Evolutionary conservation across 2,113 vertebrate genomes (phyloP), one percentile per base, ranked within the genome.

Genomic region (Protomyctophum bolini): DNA sequence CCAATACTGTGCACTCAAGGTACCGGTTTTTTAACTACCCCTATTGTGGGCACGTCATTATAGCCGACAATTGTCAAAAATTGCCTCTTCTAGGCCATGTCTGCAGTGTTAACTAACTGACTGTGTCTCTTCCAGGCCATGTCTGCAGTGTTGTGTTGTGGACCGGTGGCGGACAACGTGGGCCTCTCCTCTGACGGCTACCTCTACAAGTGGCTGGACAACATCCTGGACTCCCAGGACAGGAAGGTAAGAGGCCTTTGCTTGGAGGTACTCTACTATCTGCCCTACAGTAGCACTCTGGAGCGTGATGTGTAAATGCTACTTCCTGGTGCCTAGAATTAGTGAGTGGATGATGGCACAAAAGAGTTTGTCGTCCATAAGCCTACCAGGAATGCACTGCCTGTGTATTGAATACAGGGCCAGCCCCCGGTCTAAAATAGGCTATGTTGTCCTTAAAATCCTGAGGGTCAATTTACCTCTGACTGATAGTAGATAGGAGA

Each of bases 161-260:
- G 98, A 65, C 98, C 98, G 58, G 98, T 99, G 75, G 96, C 97
- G 77, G 98, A 99, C 90, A 99, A 99, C 0, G 98, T 99, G 0
- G 98, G 98, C 51, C 95, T 99, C 14, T 99, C 98, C 52, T 97
- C 98, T 62, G 98, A 99, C 85, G 98, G 98, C 72, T 99, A 99
- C 92, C 94, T 99, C 69, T 99, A 99, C 93, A 99, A 99, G 88
- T 99, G 98, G 98, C 86, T 99, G 75, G 96, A 99, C 93, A 99
- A 99, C 91, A 99, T 99, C 89, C 92, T 99, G 94, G 98, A 99
- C 91, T 99, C 97, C 67, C 94, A 97, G 90, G 98, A 99, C 92
- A 96, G 96, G 87, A 99, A 98, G 96, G 97, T 98, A 89, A 92
- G 51, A 63, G 28, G 0, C 12, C 6, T 0, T 12, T 50, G 62